Evolutionary conservation across 2,113 vertebrate species (phyloP), one percentile per base, ranked within the genome.

Genomic region (Tapirus terrestris): DNA sequence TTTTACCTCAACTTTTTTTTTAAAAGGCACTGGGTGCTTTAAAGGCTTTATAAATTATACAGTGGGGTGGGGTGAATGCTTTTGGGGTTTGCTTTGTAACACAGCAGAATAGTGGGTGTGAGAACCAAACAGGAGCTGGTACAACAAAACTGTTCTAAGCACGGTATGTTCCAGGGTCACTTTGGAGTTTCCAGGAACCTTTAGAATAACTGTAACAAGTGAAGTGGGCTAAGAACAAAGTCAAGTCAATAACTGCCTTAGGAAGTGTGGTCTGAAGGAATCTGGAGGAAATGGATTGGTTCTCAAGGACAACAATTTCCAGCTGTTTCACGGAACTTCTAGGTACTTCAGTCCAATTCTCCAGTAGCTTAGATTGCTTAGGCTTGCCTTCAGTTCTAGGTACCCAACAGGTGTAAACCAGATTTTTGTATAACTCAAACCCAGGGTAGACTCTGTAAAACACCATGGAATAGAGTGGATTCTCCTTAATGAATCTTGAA

Each of bases 11-110:
- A 83, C 63, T 65, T 75, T n/a, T 77, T 58, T 16, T 51, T 56
- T 45, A 68, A 53, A 39, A 68, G 33, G 60, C 61, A 75, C 20
- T 45, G 33, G 16, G 20, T 86, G 72, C 23, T 96, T 63, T 80
- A 84, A 80, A 90, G 10, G 43, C 45, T 81, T 94, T 92, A 87
- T 43, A 95, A 77, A 88, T 95, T 95, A 72, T 27, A 95, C 33
- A 18, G 31, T 3, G 29, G n/a, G 43, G 12, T 27, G 16, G 2
- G 14, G 33, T 29, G 51, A 33, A 68, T 45, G 18, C 25, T 67
- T 86, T 88, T 21, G 2, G 23, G 14, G 39, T 85, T 14, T 63
- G 36, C 43, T 95, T 96, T 90, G 5, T 65, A 75, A 61, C 13
- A 75, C 45, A 27, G 80, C 76, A 65, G 20, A 92, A 81, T 0